Base-by-base conservation (phyloP, 2,888 invertebrate species). In the Clusia tigrina region DNA sequence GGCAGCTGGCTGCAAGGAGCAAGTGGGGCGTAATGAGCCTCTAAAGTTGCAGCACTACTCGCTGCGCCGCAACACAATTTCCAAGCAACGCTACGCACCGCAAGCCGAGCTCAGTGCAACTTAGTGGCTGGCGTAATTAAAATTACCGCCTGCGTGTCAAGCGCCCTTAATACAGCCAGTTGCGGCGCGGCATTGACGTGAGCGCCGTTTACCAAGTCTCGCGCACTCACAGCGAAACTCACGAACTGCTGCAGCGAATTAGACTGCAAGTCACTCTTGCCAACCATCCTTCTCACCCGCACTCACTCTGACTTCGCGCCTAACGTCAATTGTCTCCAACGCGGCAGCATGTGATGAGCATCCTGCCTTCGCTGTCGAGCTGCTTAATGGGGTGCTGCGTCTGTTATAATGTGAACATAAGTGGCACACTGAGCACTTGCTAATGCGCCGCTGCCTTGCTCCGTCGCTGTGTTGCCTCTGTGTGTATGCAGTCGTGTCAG, bases 91-190 rank as follows among this genome's bases (percentile, higher is more conserved):
- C n/a, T 5, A 32, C n/a, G 42, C 42, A 42, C 42, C 42, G n/a
- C 42, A 6, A n/a, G 12, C 32, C 32, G 32, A 42, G 42, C n/a
- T 42, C 42, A 42, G n/a, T 42, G 42, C 42, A 42, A 42, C 42
- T 42, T 42, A 10, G 42, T 17, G 42, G 6, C 3, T 42, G 15
- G 22, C 18, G 48, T 48, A 48, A 48, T 48, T 48, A 48, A 48
- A 48, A 48, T 48, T 6, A 5, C 48, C 18, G 48, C 48, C 48
- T n/a, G n/a, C n/a, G n/a, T n/a, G n/a, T n/a, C 20, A 48, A 48
- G 48, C 10, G n/a, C 48, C 48, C 6, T 15, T 17, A 42, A 42
- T 12, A 22, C 48, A 22, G 48, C 48, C 20, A 20, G 20, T 48
- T 48, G 18, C 20, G 48, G 6, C 32, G 6, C n/a, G n/a, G n/a